These are phyloP conservation scores for Lasioglossum figueresi DNA, from an alignment of 2,888 invertebrate genomes.

Conservation along the genomic window DNA sequence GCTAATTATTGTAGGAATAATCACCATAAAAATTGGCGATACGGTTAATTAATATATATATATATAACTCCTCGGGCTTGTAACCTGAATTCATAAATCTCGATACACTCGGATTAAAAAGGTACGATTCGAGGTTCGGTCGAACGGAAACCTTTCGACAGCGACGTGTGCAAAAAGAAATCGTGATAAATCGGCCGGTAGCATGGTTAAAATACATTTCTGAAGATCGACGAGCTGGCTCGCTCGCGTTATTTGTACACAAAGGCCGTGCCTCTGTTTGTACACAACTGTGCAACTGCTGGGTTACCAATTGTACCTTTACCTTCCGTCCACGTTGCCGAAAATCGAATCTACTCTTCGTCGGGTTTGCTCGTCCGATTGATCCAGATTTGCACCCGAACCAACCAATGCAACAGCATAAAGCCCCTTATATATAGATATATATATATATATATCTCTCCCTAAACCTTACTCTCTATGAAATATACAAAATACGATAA, in stretches of 20 bases:
- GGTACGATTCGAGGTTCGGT: background rate
- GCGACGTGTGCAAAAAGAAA: background rate
- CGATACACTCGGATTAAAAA: slow-evolving; percentile 6
- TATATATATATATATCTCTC: too few relatives aligned
- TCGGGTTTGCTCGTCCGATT: too few relatives aligned
- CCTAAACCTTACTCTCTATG: slow-evolving; percentile 7
- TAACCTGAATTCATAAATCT: background rate
- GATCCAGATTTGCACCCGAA: background rate
- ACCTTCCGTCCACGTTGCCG: background rate
- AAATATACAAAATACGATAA: slow-evolving; percentile 25
- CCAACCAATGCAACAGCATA: background rate
- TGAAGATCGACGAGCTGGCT: background rate
- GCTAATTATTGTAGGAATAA: slow-evolving; percentile 54
- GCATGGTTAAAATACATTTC: background rate
- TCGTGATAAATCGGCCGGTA: background rate
- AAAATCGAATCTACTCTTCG: background rate
- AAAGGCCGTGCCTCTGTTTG: background rate
- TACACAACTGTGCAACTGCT: slow-evolving; percentile 19
- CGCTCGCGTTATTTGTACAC: background rate
- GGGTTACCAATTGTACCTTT: background rate
- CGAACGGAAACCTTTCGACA: background rate
- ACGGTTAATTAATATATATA: slow-evolving; percentile 20
- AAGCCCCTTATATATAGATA: background rate
- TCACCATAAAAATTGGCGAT: slow-evolving; percentile 17
- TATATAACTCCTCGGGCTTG: slow-evolving; percentile 8